Base-by-base conservation (phyloP, 1,140 invertebrate genomes). In the Idris sp. region DNA sequence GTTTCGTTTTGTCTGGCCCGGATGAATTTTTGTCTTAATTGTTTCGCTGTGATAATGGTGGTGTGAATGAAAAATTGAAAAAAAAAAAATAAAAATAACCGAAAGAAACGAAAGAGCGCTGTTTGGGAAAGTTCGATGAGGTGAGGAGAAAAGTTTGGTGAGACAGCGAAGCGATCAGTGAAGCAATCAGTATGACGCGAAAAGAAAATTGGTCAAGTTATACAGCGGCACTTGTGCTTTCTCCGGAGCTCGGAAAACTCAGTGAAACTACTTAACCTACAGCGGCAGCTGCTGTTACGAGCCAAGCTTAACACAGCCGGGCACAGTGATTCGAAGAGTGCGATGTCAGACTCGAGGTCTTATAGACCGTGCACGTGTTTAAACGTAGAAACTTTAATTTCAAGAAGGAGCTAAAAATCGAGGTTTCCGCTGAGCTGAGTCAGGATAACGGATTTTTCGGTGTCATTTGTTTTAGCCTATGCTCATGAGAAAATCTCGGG, bases 201-300 rank as follows among this genome's bases (percentile, higher is more conserved):
- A 74, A 67, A 56, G 71, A 68, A 67, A 74, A 68, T 74, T 62
- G 71, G 71, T 58, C 62, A 65, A 76, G 59, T 76, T 71, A 62
- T 71, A 67, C 62, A 76, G 59, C 44, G 38, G 40, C 44, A 61
- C 53, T 76, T 54, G 59, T 61, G 41, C 64, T 67, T 64, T 6
- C 19, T 51, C 11, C 30, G 38, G 13, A 58, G 62, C 53, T 61
- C 8, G 13, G 41, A 6, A 2, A 67, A 49, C 54, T 56, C 72
- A 28, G 43, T 49, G 43, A 62, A 65, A 67, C 65, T 76, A 65
- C 73, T 76, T 71, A 76, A 71, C 65, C 74, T 49, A 46, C 43
- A 62, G 54, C 46, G 30, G 61, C 65, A 71, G 67, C 58, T 67
- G 65, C 56, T 56, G 35, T 40, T n/a, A 43, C 49, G 41, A 65